phyloP scores from a whole-genome alignment of 2,797 vertebrate genomes.

The Lindbergichthys nudifrons region DNA sequence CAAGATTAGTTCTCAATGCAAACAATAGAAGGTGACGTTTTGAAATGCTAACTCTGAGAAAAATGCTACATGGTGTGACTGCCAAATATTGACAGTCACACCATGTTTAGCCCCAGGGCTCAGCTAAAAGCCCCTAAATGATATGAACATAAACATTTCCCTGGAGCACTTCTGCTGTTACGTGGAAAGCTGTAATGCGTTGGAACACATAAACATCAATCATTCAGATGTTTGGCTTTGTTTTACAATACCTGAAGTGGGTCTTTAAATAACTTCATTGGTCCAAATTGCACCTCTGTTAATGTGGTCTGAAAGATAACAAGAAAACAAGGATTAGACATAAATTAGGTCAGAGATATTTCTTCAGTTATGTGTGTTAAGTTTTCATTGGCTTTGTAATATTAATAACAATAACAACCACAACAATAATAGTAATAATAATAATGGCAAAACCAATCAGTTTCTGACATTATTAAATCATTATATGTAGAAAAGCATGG shows the following conservation, averaged over 20 bases:
- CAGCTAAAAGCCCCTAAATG: constrained; percentile 32
- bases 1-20: constrained; percentile 41
- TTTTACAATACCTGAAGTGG: constrained; percentile 93
- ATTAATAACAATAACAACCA: too few species aligned
- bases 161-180: constrained; percentile 23
- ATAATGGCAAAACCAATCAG: background rate
- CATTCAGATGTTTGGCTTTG: constrained; percentile 36
- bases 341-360: constrained; percentile 12
- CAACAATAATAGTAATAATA: background rate
- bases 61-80: background rate
- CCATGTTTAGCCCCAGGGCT: constrained; percentile 15
- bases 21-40: constrained; percentile 43
- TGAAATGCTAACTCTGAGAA: constrained; percentile 30
- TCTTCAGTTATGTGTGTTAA: constrained; percentile 11
- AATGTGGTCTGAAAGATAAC: constrained; percentile 88
- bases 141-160: constrained; percentile 29
- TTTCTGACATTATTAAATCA: constrained; percentile 2
- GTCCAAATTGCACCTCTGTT: constrained; percentile 96
- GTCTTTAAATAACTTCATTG: constrained; percentile 97
- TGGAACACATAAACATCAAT: constrained; percentile 34
- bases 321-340: constrained; percentile 63
- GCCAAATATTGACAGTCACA: constrained; percentile 55
- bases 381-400: background rate
- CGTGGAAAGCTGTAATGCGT: constrained; percentile 20
- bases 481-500: background rate